Evolutionary conservation across 2,888 invertebrate genomes (phyloP).

Genomic region (Pterobdella sp.): DNA sequence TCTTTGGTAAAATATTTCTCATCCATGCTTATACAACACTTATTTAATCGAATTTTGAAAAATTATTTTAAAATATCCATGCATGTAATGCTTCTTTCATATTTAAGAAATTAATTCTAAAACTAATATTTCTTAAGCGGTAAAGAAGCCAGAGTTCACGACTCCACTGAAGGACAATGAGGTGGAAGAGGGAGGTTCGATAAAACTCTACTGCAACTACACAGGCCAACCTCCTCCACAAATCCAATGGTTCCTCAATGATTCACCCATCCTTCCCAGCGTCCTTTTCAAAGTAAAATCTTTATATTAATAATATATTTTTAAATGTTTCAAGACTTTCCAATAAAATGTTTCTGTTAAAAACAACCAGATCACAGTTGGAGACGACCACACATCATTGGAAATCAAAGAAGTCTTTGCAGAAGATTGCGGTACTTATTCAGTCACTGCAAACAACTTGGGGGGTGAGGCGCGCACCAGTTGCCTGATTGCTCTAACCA

Average conservation of each 20-base stretch:
- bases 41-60: neutral
- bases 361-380: conserved; percentile 50
- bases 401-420: conserved; percentile 67
- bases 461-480: conserved; percentile 63
- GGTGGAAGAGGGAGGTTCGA: conserved; percentile 45
- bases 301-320: too few species aligned
- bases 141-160: conserved; percentile 51
- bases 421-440: conserved; percentile 69
- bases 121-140: conserved; percentile 51
- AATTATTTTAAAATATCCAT: neutral
- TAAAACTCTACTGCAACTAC: conserved; percentile 46
- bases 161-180: conserved; percentile 44
- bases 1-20: conserved; percentile 59
- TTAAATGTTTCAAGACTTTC: too few species aligned
- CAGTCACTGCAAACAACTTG: conserved; percentile 62
- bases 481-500: conserved; percentile 42
- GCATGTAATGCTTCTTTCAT: neutral
- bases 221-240: conserved; percentile 50
- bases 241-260: conserved; percentile 52
- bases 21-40: neutral
- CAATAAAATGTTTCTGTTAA: neutral
- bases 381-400: conserved; percentile 60
- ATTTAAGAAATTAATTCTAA: neutral
- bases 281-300: conserved; percentile 41
- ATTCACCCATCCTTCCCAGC: conserved; percentile 46